Conservation (phyloP, 2,888 invertebrate genomes). For the Lasioglossum lativentre region DNA sequence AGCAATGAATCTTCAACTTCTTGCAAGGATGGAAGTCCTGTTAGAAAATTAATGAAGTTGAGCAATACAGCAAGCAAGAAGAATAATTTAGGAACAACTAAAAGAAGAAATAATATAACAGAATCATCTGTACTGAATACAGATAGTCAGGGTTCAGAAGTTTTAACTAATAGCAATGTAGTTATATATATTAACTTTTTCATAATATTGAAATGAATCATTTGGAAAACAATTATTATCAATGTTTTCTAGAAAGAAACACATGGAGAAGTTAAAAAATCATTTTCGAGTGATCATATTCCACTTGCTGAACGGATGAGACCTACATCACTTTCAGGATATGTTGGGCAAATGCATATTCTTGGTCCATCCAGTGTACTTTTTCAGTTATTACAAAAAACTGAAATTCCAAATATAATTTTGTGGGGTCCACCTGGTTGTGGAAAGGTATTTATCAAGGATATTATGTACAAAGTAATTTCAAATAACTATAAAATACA, state of each 20-base stretch:
- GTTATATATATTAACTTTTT: conserved; percentile 2
- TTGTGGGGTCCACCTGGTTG: conserved; percentile 95
- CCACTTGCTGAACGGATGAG: conserved; percentile 91
- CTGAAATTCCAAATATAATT: conserved; percentile 92
- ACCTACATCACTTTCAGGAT: conserved; percentile 88
- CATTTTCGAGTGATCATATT: conserved; percentile 68
- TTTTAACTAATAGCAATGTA: conserved; percentile 33
- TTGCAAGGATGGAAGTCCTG: conserved; percentile 60
- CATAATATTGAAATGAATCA: background rate
- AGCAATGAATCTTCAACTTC: conserved; percentile 49
- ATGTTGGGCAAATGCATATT: conserved; percentile 90
- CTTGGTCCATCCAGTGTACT: conserved; percentile 89
- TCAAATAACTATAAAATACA: background rate
- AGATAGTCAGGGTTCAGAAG: conserved; percentile 10
- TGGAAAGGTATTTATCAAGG: conserved; percentile 88
- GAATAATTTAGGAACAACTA: conserved; percentile 25
- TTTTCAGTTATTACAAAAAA: conserved; percentile 88
- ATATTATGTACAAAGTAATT: background rate
- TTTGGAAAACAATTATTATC: background rate
- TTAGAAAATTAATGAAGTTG: conserved; percentile 46
- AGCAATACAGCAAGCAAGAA: conserved; percentile 57
- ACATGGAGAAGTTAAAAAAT: conserved; percentile 49
- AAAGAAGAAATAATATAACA: conserved; percentile 44
- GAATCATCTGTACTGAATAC: conserved; percentile 27
- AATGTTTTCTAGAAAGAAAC: conserved; percentile 54